These are phyloP conservation scores for Heteronetta atricapilla DNA, from an alignment of 2,113 vertebrate genomes.

Conservation along the genomic window DNA sequence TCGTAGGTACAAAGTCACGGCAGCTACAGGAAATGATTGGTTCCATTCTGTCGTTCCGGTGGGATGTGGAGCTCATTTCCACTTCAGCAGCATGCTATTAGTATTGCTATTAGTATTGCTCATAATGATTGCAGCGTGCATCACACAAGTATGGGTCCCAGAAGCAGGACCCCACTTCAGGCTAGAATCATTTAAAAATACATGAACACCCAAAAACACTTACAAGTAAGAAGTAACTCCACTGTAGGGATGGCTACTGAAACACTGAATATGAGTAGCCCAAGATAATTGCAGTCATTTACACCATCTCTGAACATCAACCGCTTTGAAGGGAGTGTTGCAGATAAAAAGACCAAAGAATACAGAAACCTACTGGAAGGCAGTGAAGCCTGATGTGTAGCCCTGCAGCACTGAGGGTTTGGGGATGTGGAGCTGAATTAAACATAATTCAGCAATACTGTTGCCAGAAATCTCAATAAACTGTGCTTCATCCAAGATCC, in stretches of 20 bases:
- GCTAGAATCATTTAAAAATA: not conserved
- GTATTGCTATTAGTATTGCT: not conserved
- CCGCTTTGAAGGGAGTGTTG: not conserved
- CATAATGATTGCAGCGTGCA: fast-evolving
- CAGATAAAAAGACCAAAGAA: not conserved
- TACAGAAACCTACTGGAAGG: not conserved
- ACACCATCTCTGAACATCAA: not conserved
- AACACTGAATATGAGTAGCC: not conserved
- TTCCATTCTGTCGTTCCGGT: not conserved
- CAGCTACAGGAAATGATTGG: fast-evolving
- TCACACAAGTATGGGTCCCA: not conserved
- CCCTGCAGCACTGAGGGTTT: not conserved
- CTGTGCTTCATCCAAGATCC: slow-evolving; percentile 35
- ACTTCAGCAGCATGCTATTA: not conserved
- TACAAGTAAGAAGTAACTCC: not conserved
- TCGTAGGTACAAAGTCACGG: not conserved
- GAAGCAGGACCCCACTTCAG: not conserved
- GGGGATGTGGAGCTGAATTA: slow-evolving; percentile 27
- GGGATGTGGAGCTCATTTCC: not conserved
- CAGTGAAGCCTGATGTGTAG: not conserved
- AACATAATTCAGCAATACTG: not conserved
- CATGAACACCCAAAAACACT: not conserved
- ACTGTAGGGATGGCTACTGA: not conserved
- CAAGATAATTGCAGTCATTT: not conserved
- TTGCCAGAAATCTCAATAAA: slow-evolving; percentile 47